These are phyloP conservation scores for Acanthurus lineatus DNA, from an alignment of 2,797 vertebrate genomes.

Conservation along the genomic window DNA sequence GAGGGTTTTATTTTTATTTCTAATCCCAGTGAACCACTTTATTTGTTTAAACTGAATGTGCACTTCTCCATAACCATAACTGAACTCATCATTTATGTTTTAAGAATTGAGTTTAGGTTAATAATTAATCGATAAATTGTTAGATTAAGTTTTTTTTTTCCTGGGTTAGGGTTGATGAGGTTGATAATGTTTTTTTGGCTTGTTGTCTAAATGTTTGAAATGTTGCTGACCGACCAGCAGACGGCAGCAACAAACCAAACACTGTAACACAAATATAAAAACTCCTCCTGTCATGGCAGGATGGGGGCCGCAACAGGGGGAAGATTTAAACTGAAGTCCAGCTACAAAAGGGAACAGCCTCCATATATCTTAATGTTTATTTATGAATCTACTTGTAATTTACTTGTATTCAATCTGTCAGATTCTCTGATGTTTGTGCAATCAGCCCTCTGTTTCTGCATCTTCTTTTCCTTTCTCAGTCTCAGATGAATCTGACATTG, in stretches of 20 bases:
- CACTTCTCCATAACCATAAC: neutral
- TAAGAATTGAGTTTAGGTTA: no score
- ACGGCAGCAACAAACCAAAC: constrained; percentile 23
- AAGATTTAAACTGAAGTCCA: neutral
- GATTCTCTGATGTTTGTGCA: neutral
- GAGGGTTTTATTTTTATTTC: neutral
- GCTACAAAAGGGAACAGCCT: neutral
- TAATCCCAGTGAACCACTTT: no score
- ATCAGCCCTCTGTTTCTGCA: neutral
- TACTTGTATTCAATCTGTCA: neutral
- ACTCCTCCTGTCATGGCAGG: neutral
- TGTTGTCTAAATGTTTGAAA: constrained; percentile 8
- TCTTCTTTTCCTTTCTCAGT: neutral
- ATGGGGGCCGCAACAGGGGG: neutral
- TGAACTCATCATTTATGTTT: no score
- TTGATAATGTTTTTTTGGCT: neutral
- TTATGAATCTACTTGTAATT: no score
- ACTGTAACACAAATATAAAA: no score
- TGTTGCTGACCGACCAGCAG: constrained; percentile 50
- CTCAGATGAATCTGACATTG: neutral
- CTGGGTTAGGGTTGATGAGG: no score
- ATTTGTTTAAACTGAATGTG: neutral
- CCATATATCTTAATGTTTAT: neutral
- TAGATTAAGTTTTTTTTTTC: no score
- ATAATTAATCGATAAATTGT: no score